Conservation (phyloP, 2,888 invertebrate genomes). For the Clepsis dumicolana region DNA sequence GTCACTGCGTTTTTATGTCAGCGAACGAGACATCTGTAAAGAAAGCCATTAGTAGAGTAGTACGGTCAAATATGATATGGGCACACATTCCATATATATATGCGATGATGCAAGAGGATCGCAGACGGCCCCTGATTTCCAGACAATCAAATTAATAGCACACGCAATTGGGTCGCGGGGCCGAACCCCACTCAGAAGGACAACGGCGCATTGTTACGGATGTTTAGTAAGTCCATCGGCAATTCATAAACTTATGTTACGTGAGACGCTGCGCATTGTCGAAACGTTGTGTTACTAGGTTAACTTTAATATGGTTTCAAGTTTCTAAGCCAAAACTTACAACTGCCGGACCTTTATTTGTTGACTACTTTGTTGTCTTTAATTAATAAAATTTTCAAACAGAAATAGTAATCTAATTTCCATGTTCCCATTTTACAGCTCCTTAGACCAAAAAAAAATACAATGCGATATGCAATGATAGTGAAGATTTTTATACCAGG, state of each 20-base stretch:
- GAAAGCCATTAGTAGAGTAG: not conserved
- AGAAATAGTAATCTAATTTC: too few species aligned
- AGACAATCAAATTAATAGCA: conserved; percentile 44
- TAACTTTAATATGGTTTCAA: not conserved
- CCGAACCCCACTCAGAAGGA: conserved; percentile 27
- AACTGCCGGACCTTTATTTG: not conserved
- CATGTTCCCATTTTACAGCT: too few species aligned
- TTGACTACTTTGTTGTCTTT: too few species aligned
- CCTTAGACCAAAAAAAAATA: too few species aligned
- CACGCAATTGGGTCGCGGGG: conserved; percentile 40
- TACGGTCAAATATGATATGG: conserved; percentile 13
- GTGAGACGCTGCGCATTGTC: not conserved
- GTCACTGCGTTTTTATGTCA: conserved; percentile 2
- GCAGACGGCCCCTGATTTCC: conserved; percentile 39
- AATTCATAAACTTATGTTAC: conserved; percentile 21
- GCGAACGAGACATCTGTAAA: not conserved
- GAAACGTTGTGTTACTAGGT: not conserved
- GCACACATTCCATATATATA: conserved; percentile 15
- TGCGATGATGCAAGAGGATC: conserved; percentile 34
- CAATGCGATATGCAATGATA: too few species aligned
- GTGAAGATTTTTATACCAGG: too few species aligned
- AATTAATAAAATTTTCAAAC: too few species aligned
- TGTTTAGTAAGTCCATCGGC: conserved; percentile 24
- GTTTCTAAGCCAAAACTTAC: not conserved
- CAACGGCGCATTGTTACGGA: conserved; percentile 22